Percentiles rank a stretch among this genome's conserved stretches.
phyloP scores from a whole-genome alignment of 1,140 invertebrate species.

The Fragariocoptes setiger region DNA sequence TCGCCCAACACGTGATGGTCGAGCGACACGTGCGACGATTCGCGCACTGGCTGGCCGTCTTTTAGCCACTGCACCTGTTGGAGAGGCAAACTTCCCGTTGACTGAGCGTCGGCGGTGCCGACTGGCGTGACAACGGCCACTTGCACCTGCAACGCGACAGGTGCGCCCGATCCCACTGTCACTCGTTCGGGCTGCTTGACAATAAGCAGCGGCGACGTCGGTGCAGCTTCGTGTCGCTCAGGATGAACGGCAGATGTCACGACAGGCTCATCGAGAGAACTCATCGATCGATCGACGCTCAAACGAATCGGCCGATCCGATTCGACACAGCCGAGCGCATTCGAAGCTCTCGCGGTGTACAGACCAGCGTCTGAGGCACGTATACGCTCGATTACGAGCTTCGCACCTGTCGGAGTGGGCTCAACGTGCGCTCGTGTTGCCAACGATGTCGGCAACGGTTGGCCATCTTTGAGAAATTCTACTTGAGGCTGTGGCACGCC shows the following conservation, averaged over 20 bases:
- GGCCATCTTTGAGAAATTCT: slow-evolving; percentile 28
- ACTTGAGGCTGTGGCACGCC: slow-evolving; percentile 45
- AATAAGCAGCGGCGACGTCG: no score
- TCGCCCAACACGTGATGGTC: no score
- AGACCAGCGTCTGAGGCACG: background rate
- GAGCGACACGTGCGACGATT: no score
- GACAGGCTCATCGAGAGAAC: background rate
- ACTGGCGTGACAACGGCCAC: no score
- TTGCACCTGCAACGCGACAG: no score
- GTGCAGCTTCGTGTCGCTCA: no score
- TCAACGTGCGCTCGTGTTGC: slow-evolving; percentile 18
- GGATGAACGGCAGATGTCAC: no score
- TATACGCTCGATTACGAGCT: background rate
- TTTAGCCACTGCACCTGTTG: slow-evolving; percentile 19
- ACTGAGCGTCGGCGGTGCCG: no score
- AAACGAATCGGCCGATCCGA: slow-evolving; percentile 17
- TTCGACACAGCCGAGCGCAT: background rate
- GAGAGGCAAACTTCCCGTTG: slow-evolving; percentile 10
- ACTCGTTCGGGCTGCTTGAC: no score
- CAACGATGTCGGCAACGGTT: slow-evolving; percentile 26
- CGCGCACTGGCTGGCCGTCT: slow-evolving; percentile 16
- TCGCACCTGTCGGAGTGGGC: background rate
- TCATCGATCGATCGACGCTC: background rate
- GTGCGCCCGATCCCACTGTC: no score
- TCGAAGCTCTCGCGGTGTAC: background rate